Evolutionary conservation across 2,113 vertebrate genomes (phyloP), one percentile per base, ranked within the genome.

Genomic region (Hydropotes inermis): DNA sequence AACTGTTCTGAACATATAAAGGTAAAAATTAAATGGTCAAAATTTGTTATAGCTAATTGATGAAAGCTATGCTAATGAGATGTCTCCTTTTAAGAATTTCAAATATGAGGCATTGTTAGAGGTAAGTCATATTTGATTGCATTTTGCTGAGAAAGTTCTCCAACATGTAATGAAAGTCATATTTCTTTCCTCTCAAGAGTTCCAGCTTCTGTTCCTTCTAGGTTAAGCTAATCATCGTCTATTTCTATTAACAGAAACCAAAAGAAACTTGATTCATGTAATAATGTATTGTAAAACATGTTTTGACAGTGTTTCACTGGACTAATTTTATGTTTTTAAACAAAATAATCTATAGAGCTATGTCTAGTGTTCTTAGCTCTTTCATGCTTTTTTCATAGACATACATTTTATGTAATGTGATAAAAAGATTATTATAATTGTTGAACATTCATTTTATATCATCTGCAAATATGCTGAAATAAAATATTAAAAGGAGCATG

Each of bases 401-500:
- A 23, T 58, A 14, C 21, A 45, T 67, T 93, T 74, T 87, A 81
- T 60, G 7, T 50, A 54, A 76, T 60, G 21, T 97, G n/a, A 86
- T 70, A 87, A 95, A 87, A 67, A 58, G 11, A 74, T 88, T 85
- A 82, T 28, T 88, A 74, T 82, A 43, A 95, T 87, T 94, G 13
- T 86, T 90, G 57, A 91, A 92, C 12, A 94, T 97, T 85, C 45
- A 95, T 98, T 90, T 84, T 94, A 60, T 82, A 92, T 78, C 64
- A 7, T 83, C 79, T 97, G 30, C 25, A 83, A 89, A 86, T 78
- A 97, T 96, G n/a, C 70, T 84, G 9, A 96, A 98, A 98, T 98
- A 98, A 98, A 98, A 98, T 87, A 97, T n/a, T 90, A 87, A 98
- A 98, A 97, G 95, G 96, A 96, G 17, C 52, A 64, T 36, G 95